Evolutionary conservation across 2,113 vertebrate genomes (phyloP), one percentile per base, ranked within the genome.

Genomic region (Lophura nycthemera): DNA sequence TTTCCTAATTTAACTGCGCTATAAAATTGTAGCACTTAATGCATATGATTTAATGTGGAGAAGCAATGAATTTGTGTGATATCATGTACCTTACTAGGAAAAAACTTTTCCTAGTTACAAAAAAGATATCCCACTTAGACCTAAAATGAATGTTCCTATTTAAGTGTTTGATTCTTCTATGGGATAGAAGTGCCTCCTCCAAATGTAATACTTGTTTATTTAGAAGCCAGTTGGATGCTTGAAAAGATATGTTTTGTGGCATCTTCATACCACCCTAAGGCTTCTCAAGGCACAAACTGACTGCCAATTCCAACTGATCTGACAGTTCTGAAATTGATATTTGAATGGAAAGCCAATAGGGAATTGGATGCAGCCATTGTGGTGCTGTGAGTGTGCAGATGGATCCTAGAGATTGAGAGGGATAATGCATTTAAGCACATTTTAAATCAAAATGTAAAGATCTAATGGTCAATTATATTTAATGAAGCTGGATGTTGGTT

Each of bases 1-100:
- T 89, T 70, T 80, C 20, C 30, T 59, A 57, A 59, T 83, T 80
- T 66, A 86, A 57, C 11, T 13, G 45, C 34, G 14, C 19, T 77
- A 66, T 77, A 71, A 48, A 63, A 81, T 80, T 45, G 40, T 29
- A 61, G 6, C 22, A 29, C 22, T 91, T 66, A 11, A 1, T 7
- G 13, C 65, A 5, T 25, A 17, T 17, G 48, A 47, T 12, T 36
- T 27, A 30, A 11, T 0, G 0, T n/a, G 19, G 48, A 61, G 65
- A 70, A 57, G 8, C 42, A 4, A n/a, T 71, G 21, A 65, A 54
- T 65, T 75, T 47, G 16, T 65, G 6, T 40, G 20, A 30, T 38
- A 36, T 27, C 11, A 21, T 47, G 15, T 24, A 66, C 34, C 13
- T 29, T 56, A 42, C 43, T 3, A 17, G 21, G 12, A 69, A 83